Evolutionary conservation across 2,113 vertebrate genomes (phyloP), one percentile per base, ranked within the genome.

Genomic region (Natator depressus): DNA sequence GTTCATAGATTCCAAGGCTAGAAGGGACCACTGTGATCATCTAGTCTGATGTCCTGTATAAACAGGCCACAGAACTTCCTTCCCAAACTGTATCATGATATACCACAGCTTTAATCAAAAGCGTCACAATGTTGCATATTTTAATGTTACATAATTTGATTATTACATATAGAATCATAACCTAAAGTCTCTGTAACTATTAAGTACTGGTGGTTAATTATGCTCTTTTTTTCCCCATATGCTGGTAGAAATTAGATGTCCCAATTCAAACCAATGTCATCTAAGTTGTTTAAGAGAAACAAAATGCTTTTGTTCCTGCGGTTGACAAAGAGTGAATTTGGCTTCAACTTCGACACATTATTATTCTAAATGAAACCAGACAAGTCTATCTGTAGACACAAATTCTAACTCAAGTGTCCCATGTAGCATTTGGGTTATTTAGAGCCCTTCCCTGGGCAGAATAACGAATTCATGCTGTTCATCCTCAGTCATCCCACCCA

Each of bases 401-500:
- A 53, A 81, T 53, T 81, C 31, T 19, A 53, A 35, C 49, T 50
- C 47, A 13, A 20, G 49, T 53, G 29, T 20, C 29, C 29, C 10
- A 14, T n/a, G 31, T 51, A 50, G 24, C 75, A 27, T 53, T n/a
- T 17, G 80, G 31, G 25, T 81, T 81, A 51, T 31, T 81, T 53
- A 31, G 80, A 38, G 20, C 50, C 35, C 80, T 51, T 51, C 27
- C 29, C 6, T 5, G n/a, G 16, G 17, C 80, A 81, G 9, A 25
- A 19, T 46, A 50, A 53, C 8, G 2, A 53, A 53, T 80, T 47
- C 78, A 47, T 31, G 94, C 95, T 95, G 87, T 91, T 94, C 96
- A 47, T 92, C 94, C 92, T 94, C 95, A 80, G 82, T 76, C 57
- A 3, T 86, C 91, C 53, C 50, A 1, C 51, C 5, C 51, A 82